Conservation (phyloP, 2,113 vertebrate genomes). For the Tursiops truncatus region DNA sequence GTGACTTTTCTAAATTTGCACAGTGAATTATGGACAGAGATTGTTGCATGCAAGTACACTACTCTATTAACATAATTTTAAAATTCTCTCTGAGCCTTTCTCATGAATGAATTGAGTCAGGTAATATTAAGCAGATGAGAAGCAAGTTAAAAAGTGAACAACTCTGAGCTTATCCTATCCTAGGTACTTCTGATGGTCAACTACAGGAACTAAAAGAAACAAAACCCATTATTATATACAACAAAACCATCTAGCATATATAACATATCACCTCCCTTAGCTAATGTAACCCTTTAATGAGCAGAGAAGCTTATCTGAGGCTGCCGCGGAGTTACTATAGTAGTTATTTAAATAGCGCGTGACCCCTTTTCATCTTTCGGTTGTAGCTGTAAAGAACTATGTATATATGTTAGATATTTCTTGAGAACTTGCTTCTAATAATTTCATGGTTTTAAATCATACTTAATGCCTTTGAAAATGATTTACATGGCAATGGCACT, state of each 20-base stretch:
- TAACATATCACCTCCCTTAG: neutral
- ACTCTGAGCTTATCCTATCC: neutral
- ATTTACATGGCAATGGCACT: neutral
- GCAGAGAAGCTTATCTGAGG: neutral
- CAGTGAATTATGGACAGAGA: neutral
- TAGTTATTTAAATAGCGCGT: neutral
- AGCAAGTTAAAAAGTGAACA: neutral
- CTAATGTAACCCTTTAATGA: neutral
- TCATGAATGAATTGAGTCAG: neutral
- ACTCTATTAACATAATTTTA: neutral
- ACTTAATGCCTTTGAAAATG: slow-evolving; percentile 14
- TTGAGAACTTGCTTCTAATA: neutral
- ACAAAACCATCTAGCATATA: neutral
- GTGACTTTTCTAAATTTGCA: slow-evolving; percentile 19
- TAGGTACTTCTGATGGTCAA: neutral
- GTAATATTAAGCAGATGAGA: neutral
- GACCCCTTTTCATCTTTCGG: neutral
- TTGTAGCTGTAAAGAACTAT: neutral
- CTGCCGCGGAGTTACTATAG: neutral
- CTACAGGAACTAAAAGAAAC: neutral
- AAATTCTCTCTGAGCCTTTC: neutral
- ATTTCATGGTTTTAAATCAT: neutral
- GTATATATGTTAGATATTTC: neutral
- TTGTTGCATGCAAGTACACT: neutral
- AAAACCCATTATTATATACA: neutral